Base-by-base conservation (phyloP, 2,113 vertebrate genomes). In the Nesoenas mayeri region DNA sequence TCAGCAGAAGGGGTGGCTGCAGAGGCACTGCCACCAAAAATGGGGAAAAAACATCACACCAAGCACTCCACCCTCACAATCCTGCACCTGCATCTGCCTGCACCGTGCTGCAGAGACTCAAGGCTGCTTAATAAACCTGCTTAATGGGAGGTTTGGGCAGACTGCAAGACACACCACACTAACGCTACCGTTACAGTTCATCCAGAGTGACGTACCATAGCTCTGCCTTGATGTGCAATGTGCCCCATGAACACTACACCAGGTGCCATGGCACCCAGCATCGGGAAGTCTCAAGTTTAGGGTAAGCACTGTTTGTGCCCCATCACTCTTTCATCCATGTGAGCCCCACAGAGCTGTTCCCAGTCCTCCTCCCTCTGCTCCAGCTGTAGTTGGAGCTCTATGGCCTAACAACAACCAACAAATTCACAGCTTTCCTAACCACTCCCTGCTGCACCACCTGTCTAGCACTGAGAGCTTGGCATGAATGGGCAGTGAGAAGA, bases 191-290 rank as follows among this genome's bases (percentile, higher is more conserved):
- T 6, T 10, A 42, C 22, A 19, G 22, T 44, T 34, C 38, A 44
- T 10, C 40, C 57, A 21, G 71, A 44, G 21, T 0, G 0, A 51
- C 3, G 1, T 0, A 1, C 3, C n/a, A 11, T 38, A 31, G 20
- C 15, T 72, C n/a, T 71, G 28, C 14, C 18, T 0, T 0, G 36
- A 10, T 0, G 0, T 19, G 38, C 8, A 57, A 3, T 2, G 1
- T 29, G 28, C 15, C 47, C 51, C 26, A 7, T 28, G 28, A 51
- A 21, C 36, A 16, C 19, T 40, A 28, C 18, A 20, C 5, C 16
- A 24, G 36, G 6, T 50, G 13, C 14, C 6, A 0, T 9, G 19
- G n/a, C 47, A 57, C 21, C 29, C 73, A 65, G 3, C 0, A 0
- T 0, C 48, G 58, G 32, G 50, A 28, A 69, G 5, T 24, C 26